A percentile compares a stretch with the other conserved stretches of the same genome.
These are phyloP conservation scores for Upupa epops DNA, from an alignment of 2,113 vertebrate genomes.

Conservation along the genomic window DNA sequence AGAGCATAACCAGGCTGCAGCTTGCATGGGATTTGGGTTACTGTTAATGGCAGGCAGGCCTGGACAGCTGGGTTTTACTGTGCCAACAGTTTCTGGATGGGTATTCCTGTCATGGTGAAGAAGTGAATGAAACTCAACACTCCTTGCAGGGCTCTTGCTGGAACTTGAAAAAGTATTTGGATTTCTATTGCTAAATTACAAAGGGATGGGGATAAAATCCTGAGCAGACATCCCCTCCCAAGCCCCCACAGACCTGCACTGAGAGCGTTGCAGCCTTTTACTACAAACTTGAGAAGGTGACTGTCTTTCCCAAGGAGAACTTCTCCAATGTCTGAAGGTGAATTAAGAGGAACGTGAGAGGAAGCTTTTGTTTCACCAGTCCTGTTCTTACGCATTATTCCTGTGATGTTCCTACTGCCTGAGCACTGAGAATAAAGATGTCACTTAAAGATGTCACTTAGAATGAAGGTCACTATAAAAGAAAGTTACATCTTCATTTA, in stretches of 20 bases:
- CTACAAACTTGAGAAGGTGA: neutral
- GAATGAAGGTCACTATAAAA: neutral
- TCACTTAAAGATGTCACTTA: too few species aligned
- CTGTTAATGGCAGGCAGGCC: neutral
- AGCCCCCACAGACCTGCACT: neutral
- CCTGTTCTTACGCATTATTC: neutral
- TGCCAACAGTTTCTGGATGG: constrained; percentile 4
- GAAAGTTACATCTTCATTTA: neutral
- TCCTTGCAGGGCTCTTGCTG: neutral
- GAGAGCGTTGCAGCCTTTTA: neutral
- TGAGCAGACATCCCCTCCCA: neutral
- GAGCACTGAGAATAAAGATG: neutral
- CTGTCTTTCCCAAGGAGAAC: neutral
- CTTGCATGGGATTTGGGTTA: neutral
- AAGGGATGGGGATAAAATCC: neutral
- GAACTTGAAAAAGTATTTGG: constrained; percentile 17
- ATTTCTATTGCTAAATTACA: constrained; percentile 5
- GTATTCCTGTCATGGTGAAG: neutral
- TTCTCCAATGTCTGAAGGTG: neutral
- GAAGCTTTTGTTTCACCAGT: neutral
- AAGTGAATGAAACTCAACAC: neutral
- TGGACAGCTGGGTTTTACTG: neutral
- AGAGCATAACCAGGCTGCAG: rapidly evolving
- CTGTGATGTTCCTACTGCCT: neutral
- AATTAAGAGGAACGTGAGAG: neutral